These are phyloP conservation scores for Cyclura pinguis DNA, from an alignment of 2,797 vertebrate species.

Conservation along the genomic window DNA sequence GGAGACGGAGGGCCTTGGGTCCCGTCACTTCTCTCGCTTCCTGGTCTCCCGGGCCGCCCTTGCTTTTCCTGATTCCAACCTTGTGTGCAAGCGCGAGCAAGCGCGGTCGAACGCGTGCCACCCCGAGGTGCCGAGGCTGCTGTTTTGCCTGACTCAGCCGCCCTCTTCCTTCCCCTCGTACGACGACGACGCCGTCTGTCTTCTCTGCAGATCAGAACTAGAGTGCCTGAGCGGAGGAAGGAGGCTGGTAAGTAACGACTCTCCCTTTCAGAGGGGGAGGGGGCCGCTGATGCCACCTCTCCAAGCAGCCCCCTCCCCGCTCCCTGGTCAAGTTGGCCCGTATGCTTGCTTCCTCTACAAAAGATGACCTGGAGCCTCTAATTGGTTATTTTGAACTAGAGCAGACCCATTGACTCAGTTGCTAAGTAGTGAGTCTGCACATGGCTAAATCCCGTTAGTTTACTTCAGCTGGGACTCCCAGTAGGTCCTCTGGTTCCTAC, in stretches of 20 bases:
- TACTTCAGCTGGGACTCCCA: too few species aligned
- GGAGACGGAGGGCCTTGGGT: too few species aligned
- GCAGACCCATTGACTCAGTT: too few species aligned
- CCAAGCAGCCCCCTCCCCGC: background rate
- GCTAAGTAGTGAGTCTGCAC: too few species aligned
- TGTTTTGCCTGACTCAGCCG: background rate
- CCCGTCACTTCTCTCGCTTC: too few species aligned
- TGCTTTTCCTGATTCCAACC: background rate
- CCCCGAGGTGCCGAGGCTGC: background rate
- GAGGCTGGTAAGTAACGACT: background rate
- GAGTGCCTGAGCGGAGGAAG: background rate
- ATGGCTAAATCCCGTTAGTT: too few species aligned
- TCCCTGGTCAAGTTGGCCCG: background rate
- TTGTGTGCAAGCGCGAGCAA: background rate
- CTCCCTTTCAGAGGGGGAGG: too few species aligned
- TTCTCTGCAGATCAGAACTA: conserved; percentile 5
- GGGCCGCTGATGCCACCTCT: background rate
- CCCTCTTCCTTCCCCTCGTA: background rate
- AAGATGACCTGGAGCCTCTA: background rate
- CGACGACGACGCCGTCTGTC: background rate
- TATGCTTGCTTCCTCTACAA: too few species aligned
- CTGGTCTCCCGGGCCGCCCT: background rate
- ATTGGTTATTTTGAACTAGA: too few species aligned
- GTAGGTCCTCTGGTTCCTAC: too few species aligned
- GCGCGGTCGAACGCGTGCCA: background rate